phyloP scores from a whole-genome alignment of 2,797 vertebrate species.

The Pseudotriccus pelzelni region DNA sequence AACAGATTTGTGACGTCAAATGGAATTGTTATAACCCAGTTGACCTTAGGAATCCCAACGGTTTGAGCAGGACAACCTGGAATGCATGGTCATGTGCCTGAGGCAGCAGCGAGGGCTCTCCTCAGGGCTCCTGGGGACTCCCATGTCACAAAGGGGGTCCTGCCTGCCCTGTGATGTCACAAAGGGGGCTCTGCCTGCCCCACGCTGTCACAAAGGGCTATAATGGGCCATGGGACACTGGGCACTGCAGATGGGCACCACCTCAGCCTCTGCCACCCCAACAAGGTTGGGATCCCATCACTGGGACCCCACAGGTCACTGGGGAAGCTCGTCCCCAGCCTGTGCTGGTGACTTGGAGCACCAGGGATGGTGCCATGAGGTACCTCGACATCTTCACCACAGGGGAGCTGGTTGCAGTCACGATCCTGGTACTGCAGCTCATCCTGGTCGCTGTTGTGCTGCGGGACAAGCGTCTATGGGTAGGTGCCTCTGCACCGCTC shows the following conservation, averaged over 20 bases:
- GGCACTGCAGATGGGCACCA: background rate
- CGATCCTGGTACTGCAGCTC: background rate
- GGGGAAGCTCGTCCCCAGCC: background rate
- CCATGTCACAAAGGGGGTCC: background rate
- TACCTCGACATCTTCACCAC: rapidly evolving
- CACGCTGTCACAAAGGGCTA: background rate
- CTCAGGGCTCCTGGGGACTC: background rate
- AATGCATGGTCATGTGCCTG: background rate
- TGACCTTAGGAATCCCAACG: background rate
- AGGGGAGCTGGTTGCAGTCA: background rate
- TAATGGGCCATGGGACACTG: background rate
- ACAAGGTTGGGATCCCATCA: too few relatives aligned
- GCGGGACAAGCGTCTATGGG: background rate
- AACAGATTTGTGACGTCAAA: background rate
- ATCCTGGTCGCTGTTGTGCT: background rate
- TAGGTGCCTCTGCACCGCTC: background rate
- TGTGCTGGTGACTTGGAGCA: background rate
- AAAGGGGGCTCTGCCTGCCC: too few relatives aligned
- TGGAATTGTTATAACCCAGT: background rate
- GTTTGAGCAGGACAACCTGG: background rate
- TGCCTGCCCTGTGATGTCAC: too few relatives aligned
- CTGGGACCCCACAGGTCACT: background rate
- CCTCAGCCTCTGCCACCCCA: background rate
- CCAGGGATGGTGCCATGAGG: rapidly evolving
- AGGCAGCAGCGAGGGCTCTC: background rate